Base-by-base conservation (phyloP, 2,113 vertebrate genomes). In the Pelecanoides urinatrix region DNA sequence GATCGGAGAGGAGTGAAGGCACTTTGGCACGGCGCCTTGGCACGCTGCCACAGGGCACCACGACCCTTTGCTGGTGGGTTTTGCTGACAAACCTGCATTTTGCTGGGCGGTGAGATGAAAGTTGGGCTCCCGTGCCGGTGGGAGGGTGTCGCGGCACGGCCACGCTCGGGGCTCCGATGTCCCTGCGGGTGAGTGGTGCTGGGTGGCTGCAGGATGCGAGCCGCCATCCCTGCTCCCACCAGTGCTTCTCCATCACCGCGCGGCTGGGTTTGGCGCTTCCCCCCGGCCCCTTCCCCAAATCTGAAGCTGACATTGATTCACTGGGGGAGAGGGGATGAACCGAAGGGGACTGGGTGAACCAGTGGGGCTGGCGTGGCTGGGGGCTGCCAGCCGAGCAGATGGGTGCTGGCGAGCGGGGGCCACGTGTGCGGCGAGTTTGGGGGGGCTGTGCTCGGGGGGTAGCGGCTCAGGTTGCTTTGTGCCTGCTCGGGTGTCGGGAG, bases 221-320 rank as follows among this genome's bases (percentile, higher is more conserved):
- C 71, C 6, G 2, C 3, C 1, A 25, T 59, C 23, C 19, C 40
- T 1, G 1, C 56, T 65, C 15, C 50, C 16, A 26, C 25, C 1
- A 4, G 49, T 19, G 62, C 50, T 52, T 79, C 72, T 80, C 44
- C 45, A 4, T 50, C 3, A 1, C 32, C 3, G 0, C 18, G 34
- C 4, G 3, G 17, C 11, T 40, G 72, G 27, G 45, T 21, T 62
- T 21, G 47, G 47, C 0, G 19, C 71, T 61, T 68, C 13, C n/a
- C 11, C 42, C 49, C 34, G 30, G 22, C 9, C 30, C 30, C 19
- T 8, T 30, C 32, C 44, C 29, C 17, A 30, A 2, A 22, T 45
- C 5, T 20, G 32, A n/a, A 58, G 50, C 32, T 1, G 27, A 6
- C 30, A 5, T 30, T 1, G 5, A 26, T n/a, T 55, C 18, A 2